Base-by-base conservation (phyloP, 2,888 invertebrate species). In the Stenurella melanura region DNA sequence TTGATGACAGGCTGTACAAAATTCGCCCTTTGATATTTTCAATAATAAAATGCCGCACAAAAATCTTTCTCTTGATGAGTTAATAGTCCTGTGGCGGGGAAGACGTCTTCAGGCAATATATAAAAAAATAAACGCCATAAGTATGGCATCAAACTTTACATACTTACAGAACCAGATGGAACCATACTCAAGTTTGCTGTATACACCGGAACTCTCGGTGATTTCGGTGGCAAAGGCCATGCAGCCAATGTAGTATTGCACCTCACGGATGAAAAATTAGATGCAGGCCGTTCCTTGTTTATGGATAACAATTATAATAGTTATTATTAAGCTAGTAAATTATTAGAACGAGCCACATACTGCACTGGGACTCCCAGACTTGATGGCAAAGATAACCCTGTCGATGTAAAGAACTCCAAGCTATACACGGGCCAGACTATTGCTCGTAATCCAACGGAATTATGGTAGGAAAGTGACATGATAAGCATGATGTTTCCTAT, bases 401-500 rank as follows among this genome's bases (percentile, higher is more conserved):
- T 86, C 21, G 4, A 26, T 26, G 21, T 1, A 18, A 76, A 74
- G 57, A 69, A 76, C 19, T 76, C 77, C 75, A 85, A 83, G 75
- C 78, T 81, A 60, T 80, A 82, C 73, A 77, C 74, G 58, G 77
- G 83, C 11, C 80, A 84, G 79, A 82, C 75, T 30, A 75, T 81
- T 68, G 68, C 70, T 64, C 73, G 70, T 85, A 82, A 73, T 69
- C 70, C 42, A 76, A 83, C 54, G 83, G 82, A n/a, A 79, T 86
- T 63, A 76, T 80, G 76, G 78, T 86, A 68, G 80, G 80, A 38
- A 87, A 87, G 75, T 86, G 86, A 86, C 82, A 77, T 73, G 86
- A 87, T 60, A 83, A 81, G 69, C 67, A 85, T 66, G 85, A 86
- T 19, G 86, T 87, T 12, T n/a, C 79, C 38, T 81, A 84, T 69